Evolutionary conservation across 2,797 vertebrate genomes (phyloP), one percentile per base, ranked within the genome.

Genomic region (Crotalus adamanteus): DNA sequence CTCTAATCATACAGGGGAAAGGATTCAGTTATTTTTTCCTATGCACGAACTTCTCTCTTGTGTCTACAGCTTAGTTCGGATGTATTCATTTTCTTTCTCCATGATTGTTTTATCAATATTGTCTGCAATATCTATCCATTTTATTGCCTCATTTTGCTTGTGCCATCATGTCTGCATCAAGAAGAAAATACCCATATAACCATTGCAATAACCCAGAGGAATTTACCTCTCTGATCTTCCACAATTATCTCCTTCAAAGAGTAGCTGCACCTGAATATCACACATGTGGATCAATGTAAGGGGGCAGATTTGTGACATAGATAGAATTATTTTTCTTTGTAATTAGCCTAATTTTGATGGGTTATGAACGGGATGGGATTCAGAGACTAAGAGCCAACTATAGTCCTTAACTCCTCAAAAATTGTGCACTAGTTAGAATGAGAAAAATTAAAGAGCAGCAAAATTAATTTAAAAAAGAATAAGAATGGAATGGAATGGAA

Each of bases 71-170:
- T 57, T 93, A 57, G 56, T 26, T 47, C 60, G 87, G 85, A 65
- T 87, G 18, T 87, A 87, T 87, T 87, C 47, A 55, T 86, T 89
- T 61, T 28, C 87, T 60, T 86, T 37, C 73, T 42, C 56, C 73
- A 86, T 63, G 89, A 90, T 86, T 63, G 88, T 60, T 92, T 86
- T 90, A 92, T 90, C 92, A 92, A 90, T 85, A 92, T 83, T 85
- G 20, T 63, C 87, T 56, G 87, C 56, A 90, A 55, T 65, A 89
- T 86, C 73, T 63, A 92, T 86, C 73, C n/a, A 20, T 86, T 89
- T 92, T 85, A 92, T 7, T 6, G 73, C 73, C 88, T 86, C 59
- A 25, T 85, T 61, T 57, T 92, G 69, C 92, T 89, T 86, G 57
- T 86, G 73, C 59, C 73, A 85, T 47, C 42, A 61, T 51, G 42